Conservation (phyloP, 2,113 vertebrate species). For the Elaphurus davidianus region DNA sequence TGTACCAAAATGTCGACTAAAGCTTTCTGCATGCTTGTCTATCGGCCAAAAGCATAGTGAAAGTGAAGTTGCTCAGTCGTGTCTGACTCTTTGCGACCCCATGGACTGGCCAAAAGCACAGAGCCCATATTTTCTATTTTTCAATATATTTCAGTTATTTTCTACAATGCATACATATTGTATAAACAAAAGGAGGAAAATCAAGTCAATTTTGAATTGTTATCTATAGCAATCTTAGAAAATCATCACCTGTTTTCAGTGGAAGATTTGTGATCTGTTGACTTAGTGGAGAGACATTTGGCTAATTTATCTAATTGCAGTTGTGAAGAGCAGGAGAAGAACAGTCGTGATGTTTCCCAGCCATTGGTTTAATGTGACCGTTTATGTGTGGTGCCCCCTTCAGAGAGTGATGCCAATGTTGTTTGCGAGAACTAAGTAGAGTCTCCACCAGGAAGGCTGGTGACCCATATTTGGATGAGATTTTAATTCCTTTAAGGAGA, state of each 20-base stretch:
- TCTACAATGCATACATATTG: not conserved
- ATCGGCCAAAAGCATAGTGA: not conserved
- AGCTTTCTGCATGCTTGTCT: not conserved
- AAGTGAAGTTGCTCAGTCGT: too few species aligned
- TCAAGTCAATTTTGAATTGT: not conserved
- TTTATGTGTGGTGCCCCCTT: conserved; percentile 34
- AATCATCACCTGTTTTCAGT: conserved; percentile 59
- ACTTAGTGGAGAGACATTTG: conserved; percentile 67
- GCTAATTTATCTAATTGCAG: conserved; percentile 74
- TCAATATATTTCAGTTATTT: not conserved
- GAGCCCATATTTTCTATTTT: not conserved
- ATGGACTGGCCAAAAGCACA: too few species aligned
- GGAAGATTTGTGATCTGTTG: conserved; percentile 67
- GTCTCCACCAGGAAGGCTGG: not conserved
- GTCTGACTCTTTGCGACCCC: too few species aligned
- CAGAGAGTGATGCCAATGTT: not conserved
- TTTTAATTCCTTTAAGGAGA: not conserved
- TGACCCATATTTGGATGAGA: not conserved
- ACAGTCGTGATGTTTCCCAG: conserved; percentile 61
- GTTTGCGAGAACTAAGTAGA: not conserved
- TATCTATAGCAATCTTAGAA: conserved; percentile 31
- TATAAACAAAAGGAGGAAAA: not conserved
- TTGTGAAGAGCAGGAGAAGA: conserved; percentile 70
- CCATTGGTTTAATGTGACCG: conserved; percentile 60
- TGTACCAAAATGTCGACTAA: not conserved